Conservation (phyloP, 2,113 vertebrate genomes). For the Cryptomyrus ogoouensis region DNA sequence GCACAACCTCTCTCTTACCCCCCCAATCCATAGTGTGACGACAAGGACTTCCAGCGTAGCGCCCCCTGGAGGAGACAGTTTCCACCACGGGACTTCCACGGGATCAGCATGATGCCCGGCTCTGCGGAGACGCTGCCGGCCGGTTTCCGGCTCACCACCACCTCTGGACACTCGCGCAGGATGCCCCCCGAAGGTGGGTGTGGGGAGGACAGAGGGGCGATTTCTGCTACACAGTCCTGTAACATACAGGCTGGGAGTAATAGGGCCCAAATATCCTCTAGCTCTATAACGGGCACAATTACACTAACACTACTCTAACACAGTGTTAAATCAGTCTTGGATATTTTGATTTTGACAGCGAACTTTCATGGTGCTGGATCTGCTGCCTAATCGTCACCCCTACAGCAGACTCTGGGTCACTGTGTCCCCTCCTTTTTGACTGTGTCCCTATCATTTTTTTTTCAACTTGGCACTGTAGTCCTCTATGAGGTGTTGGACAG, state of each 20-base stretch:
- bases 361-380: background rate
- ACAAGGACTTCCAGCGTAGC: constrained; percentile 83
- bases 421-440: constrained; percentile 35
- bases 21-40: background rate
- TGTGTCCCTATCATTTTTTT: constrained; percentile 56
- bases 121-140: constrained; percentile 93
- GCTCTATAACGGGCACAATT: background rate
- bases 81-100: constrained; percentile 84
- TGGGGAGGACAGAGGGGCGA: background rate
- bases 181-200: constrained; percentile 79
- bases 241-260: background rate
- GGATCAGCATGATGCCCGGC: constrained; percentile 98
- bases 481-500: constrained; percentile 64
- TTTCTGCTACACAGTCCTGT: background rate
- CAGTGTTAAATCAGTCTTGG: background rate
- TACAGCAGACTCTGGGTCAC: background rate
- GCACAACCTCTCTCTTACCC: background rate
- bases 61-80: constrained; percentile 95
- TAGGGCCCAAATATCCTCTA: background rate
- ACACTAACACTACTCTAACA: background rate
- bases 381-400: background rate
- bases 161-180: constrained; percentile 84
- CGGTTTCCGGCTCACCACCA: constrained; percentile 88
- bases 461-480: constrained; percentile 49
- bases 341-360: background rate